Evolutionary conservation across 2,797 vertebrate genomes (phyloP).

Genomic region (Lacerta viridis): DNA sequence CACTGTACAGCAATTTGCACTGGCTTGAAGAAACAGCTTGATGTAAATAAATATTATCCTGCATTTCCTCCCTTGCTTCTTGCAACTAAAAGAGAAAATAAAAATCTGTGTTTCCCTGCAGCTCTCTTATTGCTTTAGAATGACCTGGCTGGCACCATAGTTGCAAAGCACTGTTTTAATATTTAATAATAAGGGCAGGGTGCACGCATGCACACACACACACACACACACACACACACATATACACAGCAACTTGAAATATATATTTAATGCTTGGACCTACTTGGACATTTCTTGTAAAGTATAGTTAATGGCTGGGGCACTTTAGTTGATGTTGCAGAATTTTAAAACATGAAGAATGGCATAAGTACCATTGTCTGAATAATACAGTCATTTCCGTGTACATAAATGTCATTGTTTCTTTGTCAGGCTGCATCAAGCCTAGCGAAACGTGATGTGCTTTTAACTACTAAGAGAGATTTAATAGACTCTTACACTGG

Average conservation of each 20-base stretch:
- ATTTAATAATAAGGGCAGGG: slow-evolving; percentile 69
- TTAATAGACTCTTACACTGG: slow-evolving; percentile 25
- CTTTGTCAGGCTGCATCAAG: slow-evolving; percentile 39
- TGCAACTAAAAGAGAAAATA: neutral
- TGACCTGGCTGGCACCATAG: slow-evolving; percentile 59
- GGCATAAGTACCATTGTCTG: slow-evolving; percentile 55
- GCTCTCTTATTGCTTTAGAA: slow-evolving; percentile 53
- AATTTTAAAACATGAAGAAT: slow-evolving; percentile 67
- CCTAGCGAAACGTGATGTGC: slow-evolving; percentile 46
- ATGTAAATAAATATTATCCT: neutral
- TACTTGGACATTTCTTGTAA: slow-evolving; percentile 59
- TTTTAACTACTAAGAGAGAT: slow-evolving; percentile 39
- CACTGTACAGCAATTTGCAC: neutral
- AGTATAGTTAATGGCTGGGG: slow-evolving; percentile 63
- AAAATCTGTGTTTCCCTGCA: slow-evolving; percentile 14
- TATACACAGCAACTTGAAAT: slow-evolving; percentile 50
- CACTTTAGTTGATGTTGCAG: slow-evolving; percentile 63
- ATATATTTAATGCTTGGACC: slow-evolving; percentile 68
- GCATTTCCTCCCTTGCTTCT: neutral
- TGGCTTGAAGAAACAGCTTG: neutral
- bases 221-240: neutral
- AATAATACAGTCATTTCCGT: slow-evolving; percentile 50
- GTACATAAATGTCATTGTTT: slow-evolving; percentile 51
- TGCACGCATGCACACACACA: neutral
- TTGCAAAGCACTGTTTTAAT: slow-evolving; percentile 65